phyloP scores from a whole-genome alignment of 2,888 invertebrate genomes.

The Baccha elongata region DNA sequence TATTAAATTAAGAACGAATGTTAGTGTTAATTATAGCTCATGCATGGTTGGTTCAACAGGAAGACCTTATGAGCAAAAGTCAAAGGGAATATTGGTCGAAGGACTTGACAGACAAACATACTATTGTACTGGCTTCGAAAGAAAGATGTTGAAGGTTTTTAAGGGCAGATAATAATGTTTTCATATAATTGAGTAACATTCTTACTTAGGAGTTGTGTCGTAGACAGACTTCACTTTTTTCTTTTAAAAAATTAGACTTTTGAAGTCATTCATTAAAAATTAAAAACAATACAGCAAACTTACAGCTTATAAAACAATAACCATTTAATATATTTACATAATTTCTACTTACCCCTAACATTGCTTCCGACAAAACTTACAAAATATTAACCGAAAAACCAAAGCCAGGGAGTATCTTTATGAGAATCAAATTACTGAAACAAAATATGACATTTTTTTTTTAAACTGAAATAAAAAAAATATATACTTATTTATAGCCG shows the following conservation, averaged over 20 bases:
- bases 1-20: conserved; percentile 36
- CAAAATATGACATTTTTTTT: background rate
- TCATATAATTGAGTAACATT: too few species aligned
- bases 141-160: background rate
- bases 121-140: background rate
- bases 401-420: conserved; percentile 61
- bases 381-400: conserved; percentile 45
- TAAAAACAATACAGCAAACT: too few species aligned
- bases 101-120: background rate
- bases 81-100: background rate
- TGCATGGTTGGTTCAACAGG: background rate
- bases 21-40: conserved; percentile 12
- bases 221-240: too few species aligned
- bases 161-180: too few species aligned
- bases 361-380: conserved; percentile 3
- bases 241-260: too few species aligned
- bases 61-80: conserved; percentile 15
- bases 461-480: background rate
- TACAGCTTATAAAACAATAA: too few species aligned
- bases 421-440: conserved; percentile 7
- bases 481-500: background rate
- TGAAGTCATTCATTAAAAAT: too few species aligned
- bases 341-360: background rate
- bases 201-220: too few species aligned
- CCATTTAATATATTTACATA: background rate